Base-by-base conservation (phyloP, 92 coral and sea anemone genomes). In the Micromussa lordhowensis region DNA sequence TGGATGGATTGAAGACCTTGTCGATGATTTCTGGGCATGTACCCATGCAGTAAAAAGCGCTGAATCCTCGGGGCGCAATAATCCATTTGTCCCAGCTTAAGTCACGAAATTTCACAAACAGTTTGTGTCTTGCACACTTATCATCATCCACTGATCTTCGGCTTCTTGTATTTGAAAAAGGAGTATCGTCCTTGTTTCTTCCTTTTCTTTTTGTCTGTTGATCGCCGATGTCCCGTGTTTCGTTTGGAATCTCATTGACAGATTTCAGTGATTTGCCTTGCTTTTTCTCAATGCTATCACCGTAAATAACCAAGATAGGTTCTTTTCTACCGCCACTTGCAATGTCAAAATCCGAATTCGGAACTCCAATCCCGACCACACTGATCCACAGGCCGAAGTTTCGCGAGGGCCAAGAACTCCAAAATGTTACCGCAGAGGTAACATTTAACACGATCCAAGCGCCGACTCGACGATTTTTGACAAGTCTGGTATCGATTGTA, bases 281-380 rank as follows among this genome's bases (percentile, higher is more conserved):
- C 85, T 90, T 85, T 78, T 82, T 88, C 30, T 54, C 86, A 49
- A 90, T 90, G 64, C 86, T 92, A 17, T 88, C 92, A 34, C 96
- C 96, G 87, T 89, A 95, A 26, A 93, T 89, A 64, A 95, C 93
- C 85, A 98, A 85, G 81, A 98, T 94, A 18, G 99, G 98, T 63
- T 94, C 98, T 66, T 98, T 98, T 77, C 98, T 94, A 57, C 98
- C 98, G 64, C 95, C 95, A 40, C 95, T 91, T 70, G 96, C 98
- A 76, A 98, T 92, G 81, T 93, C 85, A 81, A 98, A 95, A 83
- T 94, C 96, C 44, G 98, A 96, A 78, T 84, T 78, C n/a, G 92
- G 93, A 66, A 84, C 93, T 74, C 92, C 88, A 48, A 85, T 55
- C 70, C 97, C 94, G 80, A 88, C 86, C 53, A 96, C 93, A 15